Base-by-base conservation (phyloP, 2,888 invertebrate species). In the Chymomyza amoena region DNA sequence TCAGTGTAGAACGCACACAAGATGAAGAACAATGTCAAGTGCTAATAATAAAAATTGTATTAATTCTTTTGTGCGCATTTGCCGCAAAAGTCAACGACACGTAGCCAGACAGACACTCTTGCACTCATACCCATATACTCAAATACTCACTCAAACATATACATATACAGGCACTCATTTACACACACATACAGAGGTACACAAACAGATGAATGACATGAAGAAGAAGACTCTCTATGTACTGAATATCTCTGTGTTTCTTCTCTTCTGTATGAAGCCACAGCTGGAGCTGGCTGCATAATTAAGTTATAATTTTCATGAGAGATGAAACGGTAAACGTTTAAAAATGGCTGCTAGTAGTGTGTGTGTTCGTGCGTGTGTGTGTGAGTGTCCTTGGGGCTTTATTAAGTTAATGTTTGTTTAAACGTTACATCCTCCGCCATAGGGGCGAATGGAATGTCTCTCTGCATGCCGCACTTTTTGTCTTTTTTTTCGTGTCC, bases 361-460 rank as follows among this genome's bases (percentile, higher is more conserved):
- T 36, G 39, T 59, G 63, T 50, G 63, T 36, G 39, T 59, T 60
- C 25, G 25, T 25, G 25, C 4, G 63, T 25, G 39, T 59, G 63
- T 28, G 28, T 32, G 64, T 60, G 68, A 61, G 64, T 70, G 75
- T 81, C 87, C 86, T 81, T 77, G 72, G 88, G 78, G 88, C 71
- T 81, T 75, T 79, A 84, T 88, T 78, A 83, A 79, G 66, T 77
- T 78, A 83, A 88, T 88, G 76, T 72, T 75, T 69, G 78, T 72
- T 88, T 84, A 85, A 84, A 81, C 75, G 87, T 72, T 77, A 73
- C 75, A 75, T 68, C 68, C 75, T 67, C 60, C 75, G 68, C 36
- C 13, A 45, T 45, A 45, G 13, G 0, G 13, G 20, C 54, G 54
- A 54, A 54, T 18, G 13, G 39, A 54, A 54, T 45, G 39, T 45